Conservation (phyloP, 2,797 vertebrate genomes). For the Hippocampus kuda region DNA sequence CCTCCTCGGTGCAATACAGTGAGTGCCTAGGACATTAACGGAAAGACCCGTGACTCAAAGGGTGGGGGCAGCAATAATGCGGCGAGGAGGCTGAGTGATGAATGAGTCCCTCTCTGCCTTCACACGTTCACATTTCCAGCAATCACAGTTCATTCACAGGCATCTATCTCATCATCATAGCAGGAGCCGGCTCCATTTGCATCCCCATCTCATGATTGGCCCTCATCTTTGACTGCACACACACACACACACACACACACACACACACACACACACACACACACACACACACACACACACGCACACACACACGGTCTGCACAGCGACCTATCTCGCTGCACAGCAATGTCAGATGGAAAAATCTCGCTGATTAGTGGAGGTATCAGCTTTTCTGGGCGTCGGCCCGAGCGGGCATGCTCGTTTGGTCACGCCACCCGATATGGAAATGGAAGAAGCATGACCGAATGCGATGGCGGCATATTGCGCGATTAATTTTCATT, state of each 20-base stretch:
- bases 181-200: conserved; percentile 38
- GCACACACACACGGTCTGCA: not conserved
- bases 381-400: conserved; percentile 63
- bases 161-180: conserved; percentile 33
- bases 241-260: conserved; percentile 15
- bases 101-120: conserved; percentile 15
- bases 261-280: not conserved
- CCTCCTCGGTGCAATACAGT: conserved; percentile 1
- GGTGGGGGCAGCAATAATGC: not conserved
- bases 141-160: conserved; percentile 31
- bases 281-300: conserved; percentile 11
- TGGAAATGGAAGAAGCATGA: conserved; percentile 65
- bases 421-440: conserved; percentile 76
- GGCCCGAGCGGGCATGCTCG: conserved; percentile 53
- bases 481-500: conserved; percentile 75
- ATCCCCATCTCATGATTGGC: conserved; percentile 32
- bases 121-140: conserved; percentile 19
- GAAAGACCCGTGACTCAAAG: not conserved
- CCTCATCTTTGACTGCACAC: conserved; percentile 38
- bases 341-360: conserved; percentile 58
- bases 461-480: conserved; percentile 50
- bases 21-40: not conserved
- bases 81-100: conserved; percentile 28
- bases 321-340: conserved; percentile 27
- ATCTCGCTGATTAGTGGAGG: conserved; percentile 63